Evolutionary conservation across 2,888 invertebrate species (phyloP).

Genomic region (Neocrepidodera transversa): DNA sequence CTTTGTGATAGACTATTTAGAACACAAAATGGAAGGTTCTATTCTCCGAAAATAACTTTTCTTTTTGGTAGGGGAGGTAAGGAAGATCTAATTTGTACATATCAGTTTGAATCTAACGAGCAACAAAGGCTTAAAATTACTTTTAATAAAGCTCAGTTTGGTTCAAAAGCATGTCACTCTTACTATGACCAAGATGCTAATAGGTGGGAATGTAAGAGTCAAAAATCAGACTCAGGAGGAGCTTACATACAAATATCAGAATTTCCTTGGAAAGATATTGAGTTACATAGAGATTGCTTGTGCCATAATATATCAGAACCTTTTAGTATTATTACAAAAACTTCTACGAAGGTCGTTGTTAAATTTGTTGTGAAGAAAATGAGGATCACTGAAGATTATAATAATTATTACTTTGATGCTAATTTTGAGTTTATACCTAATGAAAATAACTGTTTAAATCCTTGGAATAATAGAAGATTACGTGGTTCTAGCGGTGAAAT

Average conservation of each 20-base stretch:
- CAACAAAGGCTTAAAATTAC: slow-evolving; percentile 75
- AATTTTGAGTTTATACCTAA: slow-evolving; percentile 72
- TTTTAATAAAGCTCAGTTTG: slow-evolving; percentile 74
- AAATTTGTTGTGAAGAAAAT: slow-evolving; percentile 78
- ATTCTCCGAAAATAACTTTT: slow-evolving; percentile 81
- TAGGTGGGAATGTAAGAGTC: slow-evolving; percentile 73
- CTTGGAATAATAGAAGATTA: slow-evolving; percentile 71
- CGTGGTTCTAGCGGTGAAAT: slow-evolving; percentile 79
- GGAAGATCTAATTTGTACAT: slow-evolving; percentile 75
- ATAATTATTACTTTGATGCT: slow-evolving; percentile 80
- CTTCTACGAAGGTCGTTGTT: slow-evolving; percentile 74
- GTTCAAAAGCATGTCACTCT: slow-evolving; percentile 72
- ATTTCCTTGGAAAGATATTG: slow-evolving; percentile 71
- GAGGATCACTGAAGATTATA: slow-evolving; percentile 82
- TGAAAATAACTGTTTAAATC: slow-evolving; percentile 69
- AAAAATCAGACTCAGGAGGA: slow-evolving; percentile 47
- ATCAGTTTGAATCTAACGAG: slow-evolving; percentile 76
- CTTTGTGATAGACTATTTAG: slow-evolving; percentile 70
- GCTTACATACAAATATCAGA: slow-evolving; percentile 65
- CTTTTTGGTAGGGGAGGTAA: slow-evolving; percentile 83
- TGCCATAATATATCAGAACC: slow-evolving; percentile 72
- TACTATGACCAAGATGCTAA: slow-evolving; percentile 72
- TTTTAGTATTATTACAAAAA: slow-evolving; percentile 71
- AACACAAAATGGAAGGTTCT: slow-evolving; percentile 64
- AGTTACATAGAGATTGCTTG: slow-evolving; percentile 74